These are phyloP conservation scores for Alectoris magna DNA, from an alignment of 2,797 vertebrate species.

Conservation along the genomic window DNA sequence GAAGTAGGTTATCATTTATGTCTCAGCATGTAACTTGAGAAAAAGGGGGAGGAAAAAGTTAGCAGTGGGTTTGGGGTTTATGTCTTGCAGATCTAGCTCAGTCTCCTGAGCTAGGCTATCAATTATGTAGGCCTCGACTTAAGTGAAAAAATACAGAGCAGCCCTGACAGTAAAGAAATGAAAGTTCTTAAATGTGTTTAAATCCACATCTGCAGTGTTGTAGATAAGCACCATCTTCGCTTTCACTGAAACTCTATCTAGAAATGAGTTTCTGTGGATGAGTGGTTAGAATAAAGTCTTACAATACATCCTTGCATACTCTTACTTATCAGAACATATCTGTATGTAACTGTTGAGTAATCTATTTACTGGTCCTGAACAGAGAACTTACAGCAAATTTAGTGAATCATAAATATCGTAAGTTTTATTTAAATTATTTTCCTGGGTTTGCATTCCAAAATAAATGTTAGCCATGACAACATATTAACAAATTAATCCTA, in stretches of 20 bases:
- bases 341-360: neutral
- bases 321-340: neutral
- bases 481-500: constrained; percentile 6
- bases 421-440: constrained; percentile 21
- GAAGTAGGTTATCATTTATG: neutral
- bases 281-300: neutral
- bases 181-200: neutral
- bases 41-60: neutral
- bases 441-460: constrained; percentile 6
- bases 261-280: neutral
- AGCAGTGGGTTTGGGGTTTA: neutral
- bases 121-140: neutral
- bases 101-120: neutral
- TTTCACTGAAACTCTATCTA: neutral
- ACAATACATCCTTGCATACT: neutral
- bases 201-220: neutral
- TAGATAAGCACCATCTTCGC: neutral
- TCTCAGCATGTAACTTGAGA: neutral
- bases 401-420: neutral
- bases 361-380: neutral
- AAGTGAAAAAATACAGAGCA: neutral
- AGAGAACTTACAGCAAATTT: neutral
- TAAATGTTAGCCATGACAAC: neutral
- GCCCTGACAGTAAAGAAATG: neutral
- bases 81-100: neutral